Evolutionary conservation across 2,797 vertebrate genomes (phyloP).

Genomic region (Trachops cirrhosus): DNA sequence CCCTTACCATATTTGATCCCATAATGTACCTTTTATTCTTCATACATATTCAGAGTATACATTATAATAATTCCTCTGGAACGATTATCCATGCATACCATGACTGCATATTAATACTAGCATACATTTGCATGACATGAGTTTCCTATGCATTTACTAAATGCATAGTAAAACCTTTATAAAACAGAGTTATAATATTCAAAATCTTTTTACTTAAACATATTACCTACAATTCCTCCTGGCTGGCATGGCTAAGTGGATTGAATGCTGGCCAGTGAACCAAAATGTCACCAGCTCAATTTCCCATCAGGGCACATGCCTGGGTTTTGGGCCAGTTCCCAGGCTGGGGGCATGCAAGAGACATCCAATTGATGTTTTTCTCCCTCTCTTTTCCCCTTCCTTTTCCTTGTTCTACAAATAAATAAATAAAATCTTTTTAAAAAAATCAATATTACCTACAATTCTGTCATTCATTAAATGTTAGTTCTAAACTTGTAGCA

Average conservation of each 20-base stretch:
- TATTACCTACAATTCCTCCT: conserved; percentile 1
- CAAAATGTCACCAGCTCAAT: too few species aligned
- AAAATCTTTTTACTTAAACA: conserved; percentile 70
- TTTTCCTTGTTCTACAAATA: too few species aligned
- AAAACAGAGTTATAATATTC: conserved; percentile 60
- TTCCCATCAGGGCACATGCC: too few species aligned
- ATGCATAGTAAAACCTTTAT: conserved; percentile 68
- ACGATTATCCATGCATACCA: conserved; percentile 71
- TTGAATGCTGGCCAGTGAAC: too few species aligned
- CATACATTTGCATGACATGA: conserved; percentile 77
- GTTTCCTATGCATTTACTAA: conserved; percentile 60
- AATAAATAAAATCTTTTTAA: conserved; percentile 65
- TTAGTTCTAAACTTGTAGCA: conserved; percentile 41
- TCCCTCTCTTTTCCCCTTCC: too few species aligned
- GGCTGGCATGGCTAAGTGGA: too few species aligned
- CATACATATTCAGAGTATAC: conserved; percentile 75
- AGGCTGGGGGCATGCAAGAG: too few species aligned
- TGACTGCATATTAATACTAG: conserved; percentile 76
- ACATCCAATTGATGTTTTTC: too few species aligned
- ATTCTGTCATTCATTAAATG: conserved; percentile 47
- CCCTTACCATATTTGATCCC: conserved; percentile 51
- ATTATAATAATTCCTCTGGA: conserved; percentile 75
- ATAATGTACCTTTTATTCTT: conserved; percentile 69
- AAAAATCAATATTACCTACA: conserved; percentile 41
- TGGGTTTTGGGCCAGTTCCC: too few species aligned